Conservation (phyloP, 2,113 vertebrate species). For the Pycnonotus jocosus region DNA sequence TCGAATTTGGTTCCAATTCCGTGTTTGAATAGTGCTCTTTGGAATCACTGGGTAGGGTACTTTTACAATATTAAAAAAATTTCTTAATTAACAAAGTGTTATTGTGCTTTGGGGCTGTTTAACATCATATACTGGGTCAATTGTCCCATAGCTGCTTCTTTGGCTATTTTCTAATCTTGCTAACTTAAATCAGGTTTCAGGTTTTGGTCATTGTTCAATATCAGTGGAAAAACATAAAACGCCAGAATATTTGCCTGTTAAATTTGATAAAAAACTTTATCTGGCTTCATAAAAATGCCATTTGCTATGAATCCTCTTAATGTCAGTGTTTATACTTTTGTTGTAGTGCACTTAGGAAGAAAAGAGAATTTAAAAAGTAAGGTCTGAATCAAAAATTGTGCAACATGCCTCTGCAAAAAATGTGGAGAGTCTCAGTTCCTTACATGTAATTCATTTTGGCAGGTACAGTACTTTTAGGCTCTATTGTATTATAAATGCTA, state of each 20-base stretch:
- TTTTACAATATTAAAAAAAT: not conserved
- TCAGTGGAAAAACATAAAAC: not conserved
- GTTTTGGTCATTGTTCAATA: not conserved
- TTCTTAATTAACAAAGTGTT: not conserved
- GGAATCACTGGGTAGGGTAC: not conserved
- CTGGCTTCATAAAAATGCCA: not conserved
- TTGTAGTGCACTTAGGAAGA: not conserved
- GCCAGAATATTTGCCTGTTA: not conserved
- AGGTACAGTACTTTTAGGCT: not conserved
- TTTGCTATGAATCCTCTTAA: not conserved
- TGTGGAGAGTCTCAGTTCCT: not conserved
- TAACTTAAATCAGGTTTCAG: not conserved
- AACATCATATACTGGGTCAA: not conserved
- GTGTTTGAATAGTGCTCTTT: not conserved
- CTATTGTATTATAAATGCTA: constrained; percentile 44
- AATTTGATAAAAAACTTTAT: not conserved
- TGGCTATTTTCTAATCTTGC: not conserved
- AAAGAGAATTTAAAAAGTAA: not conserved
- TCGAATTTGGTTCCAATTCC: not conserved
- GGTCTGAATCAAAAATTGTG: not conserved
- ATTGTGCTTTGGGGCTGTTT: not conserved
- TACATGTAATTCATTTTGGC: not conserved
- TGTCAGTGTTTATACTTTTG: not conserved
- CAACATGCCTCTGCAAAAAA: not conserved
- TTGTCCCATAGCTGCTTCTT: not conserved